Evolutionary conservation across 2,888 invertebrate genomes (phyloP).

Genomic region (Drosophila acutilabella): DNA sequence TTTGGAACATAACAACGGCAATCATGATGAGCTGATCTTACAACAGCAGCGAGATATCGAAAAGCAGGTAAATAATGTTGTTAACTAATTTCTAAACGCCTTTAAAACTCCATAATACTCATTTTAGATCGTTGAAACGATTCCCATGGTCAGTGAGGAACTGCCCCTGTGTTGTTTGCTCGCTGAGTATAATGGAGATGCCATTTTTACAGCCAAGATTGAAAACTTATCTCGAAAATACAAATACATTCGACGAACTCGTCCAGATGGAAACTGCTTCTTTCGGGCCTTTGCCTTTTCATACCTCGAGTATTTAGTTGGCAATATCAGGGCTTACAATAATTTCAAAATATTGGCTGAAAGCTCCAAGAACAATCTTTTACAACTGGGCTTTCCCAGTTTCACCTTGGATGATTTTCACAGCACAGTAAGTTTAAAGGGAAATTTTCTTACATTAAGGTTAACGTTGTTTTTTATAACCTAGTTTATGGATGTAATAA

Average conservation of each 20-base stretch:
- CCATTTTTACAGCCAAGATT: constrained; percentile 92
- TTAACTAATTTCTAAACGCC: too few species aligned
- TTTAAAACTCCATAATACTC: not conserved
- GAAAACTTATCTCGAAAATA: constrained; percentile 93
- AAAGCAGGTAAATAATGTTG: constrained; percentile 88
- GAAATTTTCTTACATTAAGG: fast-evolving
- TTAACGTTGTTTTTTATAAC: constrained; percentile 6
- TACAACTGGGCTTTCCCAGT: constrained; percentile 96
- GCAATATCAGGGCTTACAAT: constrained; percentile 92
- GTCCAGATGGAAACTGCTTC: constrained; percentile 99
- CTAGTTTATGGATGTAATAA: constrained; percentile 96
- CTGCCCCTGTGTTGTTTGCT: constrained; percentile 91
- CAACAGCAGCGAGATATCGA: constrained; percentile 97
- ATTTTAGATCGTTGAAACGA: constrained; percentile 92
- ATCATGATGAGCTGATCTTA: constrained; percentile 92
- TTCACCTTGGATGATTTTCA: constrained; percentile 99
- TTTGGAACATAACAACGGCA: constrained; percentile 62
- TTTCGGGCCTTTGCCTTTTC: constrained; percentile 98
- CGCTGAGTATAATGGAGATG: constrained; percentile 94
- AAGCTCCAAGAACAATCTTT: constrained; percentile 94
- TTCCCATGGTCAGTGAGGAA: constrained; percentile 92
- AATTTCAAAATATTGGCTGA: constrained; percentile 93
- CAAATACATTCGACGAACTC: constrained; percentile 93
- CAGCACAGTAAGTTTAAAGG: constrained; percentile 88
- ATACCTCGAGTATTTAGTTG: constrained; percentile 94